Conservation (phyloP, 30 jellyfish, hydroid and myxozoan genomes). For the Mastigias papua region DNA sequence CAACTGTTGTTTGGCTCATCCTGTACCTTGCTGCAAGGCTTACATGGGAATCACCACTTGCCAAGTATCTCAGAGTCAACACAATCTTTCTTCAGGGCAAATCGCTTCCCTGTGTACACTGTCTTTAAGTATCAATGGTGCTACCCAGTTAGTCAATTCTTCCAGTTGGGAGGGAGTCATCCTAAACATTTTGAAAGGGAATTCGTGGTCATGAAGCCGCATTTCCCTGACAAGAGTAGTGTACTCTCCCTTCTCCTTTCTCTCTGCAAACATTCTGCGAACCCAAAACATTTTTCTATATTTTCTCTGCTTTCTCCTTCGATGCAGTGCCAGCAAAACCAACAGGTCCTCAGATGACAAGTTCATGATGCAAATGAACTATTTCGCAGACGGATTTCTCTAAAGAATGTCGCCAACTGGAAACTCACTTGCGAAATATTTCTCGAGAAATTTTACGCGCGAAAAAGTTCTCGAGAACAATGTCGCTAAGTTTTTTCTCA, state of each 20-base stretch:
- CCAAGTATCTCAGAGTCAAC: slow-evolving; percentile 58
- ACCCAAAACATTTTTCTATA: slow-evolving; percentile 5
- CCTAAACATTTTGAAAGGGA: slow-evolving; percentile 24
- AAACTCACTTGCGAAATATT: not conserved
- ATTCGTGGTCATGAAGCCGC: slow-evolving; percentile 37
- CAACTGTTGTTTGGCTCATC: slow-evolving; percentile 43
- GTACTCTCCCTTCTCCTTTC: slow-evolving; percentile 38
- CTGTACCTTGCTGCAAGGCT: slow-evolving; percentile 63
- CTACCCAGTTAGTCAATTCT: slow-evolving; percentile 22
- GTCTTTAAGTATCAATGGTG: not conserved
- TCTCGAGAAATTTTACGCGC: slow-evolving; percentile 10
- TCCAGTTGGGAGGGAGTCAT: slow-evolving; percentile 46
- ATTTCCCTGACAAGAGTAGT: slow-evolving; percentile 19
- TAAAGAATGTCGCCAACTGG: not conserved
- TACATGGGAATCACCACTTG: slow-evolving; percentile 71
- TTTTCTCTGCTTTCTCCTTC: not conserved
- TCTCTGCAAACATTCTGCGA: slow-evolving; percentile 24
- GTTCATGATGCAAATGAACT: slow-evolving; percentile 17
- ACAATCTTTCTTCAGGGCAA: slow-evolving; percentile 51
- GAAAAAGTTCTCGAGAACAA: no score
- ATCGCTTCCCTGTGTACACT: slow-evolving; percentile 5
- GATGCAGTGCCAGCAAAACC: slow-evolving; percentile 7
- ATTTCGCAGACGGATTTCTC: not conserved
- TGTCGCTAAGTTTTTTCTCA: slow-evolving; percentile 2
- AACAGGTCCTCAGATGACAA: slow-evolving; percentile 13